Percentiles rank a stretch among this genome's conserved stretches.
These are phyloP conservation scores for Druceiella hillmani DNA, from an alignment of 2,888 invertebrate species.

Conservation along the genomic window DNA sequence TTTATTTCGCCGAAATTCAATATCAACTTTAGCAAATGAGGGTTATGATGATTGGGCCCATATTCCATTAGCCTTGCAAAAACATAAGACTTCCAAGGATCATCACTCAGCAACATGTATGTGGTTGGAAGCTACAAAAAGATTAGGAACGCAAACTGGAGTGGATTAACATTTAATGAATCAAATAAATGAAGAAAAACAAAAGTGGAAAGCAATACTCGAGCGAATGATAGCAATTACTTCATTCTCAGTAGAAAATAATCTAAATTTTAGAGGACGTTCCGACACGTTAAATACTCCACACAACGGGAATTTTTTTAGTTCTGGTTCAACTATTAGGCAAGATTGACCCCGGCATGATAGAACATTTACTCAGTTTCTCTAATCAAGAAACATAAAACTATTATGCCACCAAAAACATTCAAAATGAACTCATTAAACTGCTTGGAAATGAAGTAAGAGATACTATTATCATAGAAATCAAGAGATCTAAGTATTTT, in stretches of 20 bases:
- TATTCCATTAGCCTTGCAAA: too few species aligned
- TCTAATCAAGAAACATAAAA: neutral
- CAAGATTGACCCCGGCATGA: neutral
- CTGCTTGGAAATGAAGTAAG: neutral
- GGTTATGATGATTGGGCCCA: too few species aligned
- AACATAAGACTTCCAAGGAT: too few species aligned
- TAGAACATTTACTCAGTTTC: neutral
- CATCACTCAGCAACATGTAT: too few species aligned
- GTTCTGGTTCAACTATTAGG: neutral
- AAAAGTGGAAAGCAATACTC: neutral
- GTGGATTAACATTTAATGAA: too few species aligned
- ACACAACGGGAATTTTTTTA: neutral
- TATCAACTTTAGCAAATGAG: too few species aligned
- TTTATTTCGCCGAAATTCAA: too few species aligned
- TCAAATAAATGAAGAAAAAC: too few species aligned
- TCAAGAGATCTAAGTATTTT: neutral
- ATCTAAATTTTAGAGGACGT: neutral
- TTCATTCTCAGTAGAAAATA: neutral
- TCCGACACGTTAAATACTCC: neutral
- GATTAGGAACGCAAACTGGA: too few species aligned
- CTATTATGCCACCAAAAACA: neutral
- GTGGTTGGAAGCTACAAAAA: too few species aligned
- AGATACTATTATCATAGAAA: neutral
- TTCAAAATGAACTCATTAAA: conserved; percentile 1
- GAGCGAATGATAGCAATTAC: neutral